phyloP scores from a whole-genome alignment of 2,797 vertebrate species.

The Gouania willdenowi region DNA sequence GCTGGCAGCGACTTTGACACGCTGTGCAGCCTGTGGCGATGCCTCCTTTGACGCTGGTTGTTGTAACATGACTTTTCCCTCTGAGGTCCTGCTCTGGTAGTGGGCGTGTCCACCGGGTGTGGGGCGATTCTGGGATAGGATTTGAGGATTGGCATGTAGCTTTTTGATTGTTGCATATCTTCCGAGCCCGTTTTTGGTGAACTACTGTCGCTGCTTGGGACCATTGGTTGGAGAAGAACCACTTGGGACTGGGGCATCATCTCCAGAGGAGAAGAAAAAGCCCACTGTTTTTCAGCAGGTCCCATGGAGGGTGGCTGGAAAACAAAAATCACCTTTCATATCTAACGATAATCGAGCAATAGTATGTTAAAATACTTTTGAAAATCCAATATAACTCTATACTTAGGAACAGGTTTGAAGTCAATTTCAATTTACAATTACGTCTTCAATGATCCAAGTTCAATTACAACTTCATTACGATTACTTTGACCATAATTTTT shows the following conservation, averaged over 20 bases:
- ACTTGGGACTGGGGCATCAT: conserved; percentile 85
- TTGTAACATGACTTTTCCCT: conserved; percentile 32
- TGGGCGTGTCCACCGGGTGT: conserved; percentile 69
- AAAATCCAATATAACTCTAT: too few relatives aligned
- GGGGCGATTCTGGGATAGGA: conserved; percentile 87
- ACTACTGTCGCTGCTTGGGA: conserved; percentile 62
- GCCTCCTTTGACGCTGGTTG: conserved; percentile 46
- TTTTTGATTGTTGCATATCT: conserved; percentile 71
- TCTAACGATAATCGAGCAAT: too few relatives aligned
- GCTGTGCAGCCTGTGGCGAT: conserved; percentile 34
- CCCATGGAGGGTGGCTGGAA: conserved; percentile 65
- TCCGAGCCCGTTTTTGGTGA: conserved; percentile 63
- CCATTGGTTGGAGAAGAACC: conserved; percentile 81
- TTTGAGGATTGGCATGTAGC: conserved; percentile 80
- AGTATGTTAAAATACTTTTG: too few relatives aligned
- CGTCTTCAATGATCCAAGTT: too few relatives aligned
- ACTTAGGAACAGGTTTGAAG: too few relatives aligned
- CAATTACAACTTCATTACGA: too few relatives aligned
- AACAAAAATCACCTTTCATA: conserved; percentile 6
- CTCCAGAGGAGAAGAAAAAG: conserved; percentile 81
- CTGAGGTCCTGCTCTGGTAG: conserved; percentile 42
- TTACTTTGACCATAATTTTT: too few relatives aligned
- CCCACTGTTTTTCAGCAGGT: conserved; percentile 76
- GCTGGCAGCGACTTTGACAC: conserved; percentile 23
- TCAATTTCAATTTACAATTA: too few relatives aligned